phyloP scores from a whole-genome alignment of 2,888 invertebrate species.

The Platycheirus albimanus region DNA sequence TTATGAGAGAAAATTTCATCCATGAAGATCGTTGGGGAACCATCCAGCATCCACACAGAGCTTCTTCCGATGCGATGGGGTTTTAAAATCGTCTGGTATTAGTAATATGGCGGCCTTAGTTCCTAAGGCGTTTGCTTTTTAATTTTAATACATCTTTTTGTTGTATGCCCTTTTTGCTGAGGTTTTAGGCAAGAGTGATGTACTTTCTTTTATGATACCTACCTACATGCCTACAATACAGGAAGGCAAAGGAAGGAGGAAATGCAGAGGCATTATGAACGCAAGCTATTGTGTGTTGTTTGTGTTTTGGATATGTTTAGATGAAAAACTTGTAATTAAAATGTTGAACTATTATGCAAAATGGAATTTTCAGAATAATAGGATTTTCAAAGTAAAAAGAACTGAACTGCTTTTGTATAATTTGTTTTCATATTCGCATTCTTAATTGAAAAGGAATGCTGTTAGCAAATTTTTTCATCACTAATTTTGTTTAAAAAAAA shows the following conservation, averaged over 20 bases:
- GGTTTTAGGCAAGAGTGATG: slow-evolving; percentile 24
- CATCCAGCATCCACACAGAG: slow-evolving; percentile 17
- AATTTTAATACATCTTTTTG: slow-evolving; percentile 32
- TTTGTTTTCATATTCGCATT: background rate
- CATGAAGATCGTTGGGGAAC: slow-evolving; percentile 20
- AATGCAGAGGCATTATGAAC: slow-evolving; percentile 11
- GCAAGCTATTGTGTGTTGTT: slow-evolving; percentile 33
- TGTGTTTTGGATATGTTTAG: slow-evolving; percentile 48
- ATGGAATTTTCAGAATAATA: slow-evolving; percentile 42
- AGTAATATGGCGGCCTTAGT: slow-evolving; percentile 48
- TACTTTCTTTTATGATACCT: slow-evolving; percentile 46
- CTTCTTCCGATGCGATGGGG: slow-evolving; percentile 25
- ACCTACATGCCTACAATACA: slow-evolving; percentile 15
- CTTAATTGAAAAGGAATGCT: too few species aligned
- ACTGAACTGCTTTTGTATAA: slow-evolving; percentile 35
- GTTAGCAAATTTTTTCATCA: too few species aligned
- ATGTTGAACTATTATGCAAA: slow-evolving; percentile 61
- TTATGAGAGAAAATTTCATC: slow-evolving; percentile 18
- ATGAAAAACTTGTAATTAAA: slow-evolving; percentile 65
- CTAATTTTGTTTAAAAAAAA: too few species aligned
- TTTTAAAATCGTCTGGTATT: slow-evolving; percentile 52
- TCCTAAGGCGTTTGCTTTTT: slow-evolving; percentile 40
- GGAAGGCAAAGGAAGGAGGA: slow-evolving; percentile 34
- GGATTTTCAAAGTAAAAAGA: slow-evolving; percentile 23
- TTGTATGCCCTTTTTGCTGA: slow-evolving; percentile 25